These are phyloP conservation scores for Drosophila monieri DNA, from an alignment of 2,888 invertebrate genomes.

Conservation along the genomic window DNA sequence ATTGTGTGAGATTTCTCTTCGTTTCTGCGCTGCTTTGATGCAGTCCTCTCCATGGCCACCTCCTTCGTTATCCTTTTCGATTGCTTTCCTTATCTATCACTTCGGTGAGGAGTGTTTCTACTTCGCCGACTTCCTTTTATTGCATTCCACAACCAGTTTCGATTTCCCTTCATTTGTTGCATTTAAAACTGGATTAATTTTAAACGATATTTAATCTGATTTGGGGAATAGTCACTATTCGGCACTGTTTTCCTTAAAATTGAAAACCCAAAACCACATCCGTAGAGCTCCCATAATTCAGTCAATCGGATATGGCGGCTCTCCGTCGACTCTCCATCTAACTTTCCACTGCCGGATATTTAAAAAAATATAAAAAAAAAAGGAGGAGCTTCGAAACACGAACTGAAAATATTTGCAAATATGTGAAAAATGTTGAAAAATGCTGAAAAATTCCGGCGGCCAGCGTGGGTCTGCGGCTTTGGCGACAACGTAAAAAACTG, in stretches of 20 bases:
- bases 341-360: slow-evolving; percentile 29
- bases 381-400: slow-evolving; percentile 39
- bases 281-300: slow-evolving; percentile 32
- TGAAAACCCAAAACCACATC: neutral
- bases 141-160: slow-evolving; percentile 71
- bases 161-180: slow-evolving; percentile 78
- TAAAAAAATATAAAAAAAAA: slow-evolving; percentile 20
- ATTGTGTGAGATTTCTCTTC: slow-evolving; percentile 76
- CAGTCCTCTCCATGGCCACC: slow-evolving; percentile 18
- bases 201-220: slow-evolving; percentile 79
- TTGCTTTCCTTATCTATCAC: slow-evolving; percentile 63
- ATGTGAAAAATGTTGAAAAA: slow-evolving; percentile 75
- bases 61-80: slow-evolving; percentile 64
- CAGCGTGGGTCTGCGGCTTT: slow-evolving; percentile 12
- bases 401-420: slow-evolving; percentile 74
- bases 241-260: neutral
- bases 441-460: slow-evolving; percentile 59
- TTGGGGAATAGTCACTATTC: neutral
- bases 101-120: neutral
- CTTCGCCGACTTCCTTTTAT: slow-evolving; percentile 66
- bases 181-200: slow-evolving; percentile 77
- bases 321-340: slow-evolving; percentile 9
- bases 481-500: slow-evolving; percentile 50
- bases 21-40: slow-evolving; percentile 35
- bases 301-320: slow-evolving; percentile 22